phyloP scores from a whole-genome alignment of 2,113 vertebrate genomes.

The Phyllostomus hastatus region DNA sequence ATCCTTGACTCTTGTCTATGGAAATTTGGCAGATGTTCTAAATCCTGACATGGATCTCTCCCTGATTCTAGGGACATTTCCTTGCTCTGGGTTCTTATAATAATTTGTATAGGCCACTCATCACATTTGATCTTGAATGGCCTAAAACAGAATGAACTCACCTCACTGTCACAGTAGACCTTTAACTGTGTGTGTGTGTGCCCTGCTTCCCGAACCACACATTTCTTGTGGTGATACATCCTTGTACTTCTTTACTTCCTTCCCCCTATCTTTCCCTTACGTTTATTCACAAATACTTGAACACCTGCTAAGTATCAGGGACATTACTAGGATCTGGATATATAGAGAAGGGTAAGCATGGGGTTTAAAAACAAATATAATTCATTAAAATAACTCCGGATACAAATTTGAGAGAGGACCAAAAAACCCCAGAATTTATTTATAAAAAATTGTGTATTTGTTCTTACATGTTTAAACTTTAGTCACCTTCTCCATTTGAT shows the following conservation, averaged over 20 bases:
- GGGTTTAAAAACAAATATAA: neutral
- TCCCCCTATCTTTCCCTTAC: neutral
- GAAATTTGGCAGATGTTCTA: neutral
- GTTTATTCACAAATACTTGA: neutral
- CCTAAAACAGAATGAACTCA: neutral
- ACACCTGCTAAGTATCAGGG: neutral
- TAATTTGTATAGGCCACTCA: neutral
- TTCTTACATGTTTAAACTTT: too few species aligned
- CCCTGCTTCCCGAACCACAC: neutral
- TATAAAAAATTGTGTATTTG: too few species aligned
- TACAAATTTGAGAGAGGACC: neutral
- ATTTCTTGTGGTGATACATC: neutral
- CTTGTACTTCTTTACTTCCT: neutral
- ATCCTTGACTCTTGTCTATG: neutral
- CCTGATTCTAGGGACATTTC: neutral
- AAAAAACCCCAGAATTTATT: too few species aligned
- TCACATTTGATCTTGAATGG: neutral
- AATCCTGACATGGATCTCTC: neutral
- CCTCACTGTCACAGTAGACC: neutral
- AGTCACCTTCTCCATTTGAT: too few species aligned
- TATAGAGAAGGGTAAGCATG: accelerated
- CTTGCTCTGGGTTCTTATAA: neutral
- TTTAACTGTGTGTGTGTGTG: neutral
- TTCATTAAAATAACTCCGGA: neutral
- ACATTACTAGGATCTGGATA: neutral